phyloP scores from a whole-genome alignment of 2,888 invertebrate species.

The Cyaniris semiargus region DNA sequence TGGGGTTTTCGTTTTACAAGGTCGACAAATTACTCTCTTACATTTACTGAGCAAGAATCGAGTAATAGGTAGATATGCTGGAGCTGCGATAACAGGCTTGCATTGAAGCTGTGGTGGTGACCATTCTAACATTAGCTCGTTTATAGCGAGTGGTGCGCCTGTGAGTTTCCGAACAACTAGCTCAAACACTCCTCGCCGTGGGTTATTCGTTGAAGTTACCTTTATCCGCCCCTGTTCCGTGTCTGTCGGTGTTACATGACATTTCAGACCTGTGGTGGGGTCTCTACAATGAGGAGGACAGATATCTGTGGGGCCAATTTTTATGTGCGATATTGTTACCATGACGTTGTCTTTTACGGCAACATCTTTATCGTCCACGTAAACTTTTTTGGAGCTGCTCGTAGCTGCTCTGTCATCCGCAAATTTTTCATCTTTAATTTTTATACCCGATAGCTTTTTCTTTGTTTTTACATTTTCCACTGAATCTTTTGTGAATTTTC shows the following conservation, averaged over 20 bases:
- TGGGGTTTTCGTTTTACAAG: constrained; percentile 51
- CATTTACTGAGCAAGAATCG: constrained; percentile 55
- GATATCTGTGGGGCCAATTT: constrained; percentile 58
- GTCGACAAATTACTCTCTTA: constrained; percentile 56
- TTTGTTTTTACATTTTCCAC: not conserved
- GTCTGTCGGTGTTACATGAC: constrained; percentile 52
- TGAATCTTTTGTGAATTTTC: not conserved
- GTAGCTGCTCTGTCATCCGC: not conserved
- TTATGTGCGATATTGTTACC: constrained; percentile 66
- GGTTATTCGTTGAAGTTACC: constrained; percentile 60
- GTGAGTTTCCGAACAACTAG: constrained; percentile 65
- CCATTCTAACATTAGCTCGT: constrained; percentile 74
- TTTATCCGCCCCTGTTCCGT: constrained; percentile 58
- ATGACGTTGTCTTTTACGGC: constrained; percentile 56
- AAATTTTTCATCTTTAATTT: not conserved
- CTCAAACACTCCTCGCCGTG: constrained; percentile 71
- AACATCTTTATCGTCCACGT: constrained; percentile 44
- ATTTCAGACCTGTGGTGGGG: constrained; percentile 65
- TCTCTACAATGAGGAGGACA: constrained; percentile 60
- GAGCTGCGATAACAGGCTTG: constrained; percentile 51
- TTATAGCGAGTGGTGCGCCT: constrained; percentile 68
- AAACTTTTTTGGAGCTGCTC: constrained; percentile 45
- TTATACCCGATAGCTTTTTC: not conserved
- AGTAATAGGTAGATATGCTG: constrained; percentile 44
- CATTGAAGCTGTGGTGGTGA: constrained; percentile 62